Evolutionary conservation across 2,888 invertebrate species (phyloP), one percentile per base, ranked within the genome.

Genomic region (Hirtodrosophila duncani): DNA sequence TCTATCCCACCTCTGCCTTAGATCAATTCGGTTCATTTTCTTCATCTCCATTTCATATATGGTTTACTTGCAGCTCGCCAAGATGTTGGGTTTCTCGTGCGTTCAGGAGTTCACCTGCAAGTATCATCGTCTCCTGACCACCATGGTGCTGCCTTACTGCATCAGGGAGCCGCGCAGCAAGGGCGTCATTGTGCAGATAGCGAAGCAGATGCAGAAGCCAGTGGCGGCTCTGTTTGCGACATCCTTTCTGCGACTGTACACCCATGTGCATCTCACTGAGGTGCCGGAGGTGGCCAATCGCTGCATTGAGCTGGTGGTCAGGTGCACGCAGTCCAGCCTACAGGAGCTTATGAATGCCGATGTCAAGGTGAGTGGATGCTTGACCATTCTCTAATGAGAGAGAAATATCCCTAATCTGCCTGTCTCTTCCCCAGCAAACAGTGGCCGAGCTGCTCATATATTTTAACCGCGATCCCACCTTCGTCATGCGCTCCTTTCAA

Each of bases 211-310:
- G 5, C 75, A 81, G 0, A 85, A 83, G 23, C 71, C 85, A 1
- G 64, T 86, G 6, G 87, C 90, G 0, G 90, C 91, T 24, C 89
- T 93, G 64, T 86, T 94, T 8, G 88, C 89, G 1, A 90, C 89
- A 44, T 90, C 92, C 46, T 92, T 92, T 75, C 89, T 92, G 37
- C 90, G 91, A 36, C 91, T 93, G 37, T 94, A 93, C 64, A 89
- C 93, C 1, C 89, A 93, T 60, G 87, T 92, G 2, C 91, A 91
- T 79, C 86, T 94, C 43, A 90, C 91, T 23, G 91, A 92, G 82
- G 81, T 88, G 0, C 88, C 88, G 1, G 89, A 89, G 13, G 86
- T 90, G 7, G 89, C 89, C 6, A 89, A 89, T 29, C 88, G 89
- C 61, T 92, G 92, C 75, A 89, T 91, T 61, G 86, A 88, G 37